Conservation (phyloP, 2,113 vertebrate species). For the Polypterus bichir region DNA sequence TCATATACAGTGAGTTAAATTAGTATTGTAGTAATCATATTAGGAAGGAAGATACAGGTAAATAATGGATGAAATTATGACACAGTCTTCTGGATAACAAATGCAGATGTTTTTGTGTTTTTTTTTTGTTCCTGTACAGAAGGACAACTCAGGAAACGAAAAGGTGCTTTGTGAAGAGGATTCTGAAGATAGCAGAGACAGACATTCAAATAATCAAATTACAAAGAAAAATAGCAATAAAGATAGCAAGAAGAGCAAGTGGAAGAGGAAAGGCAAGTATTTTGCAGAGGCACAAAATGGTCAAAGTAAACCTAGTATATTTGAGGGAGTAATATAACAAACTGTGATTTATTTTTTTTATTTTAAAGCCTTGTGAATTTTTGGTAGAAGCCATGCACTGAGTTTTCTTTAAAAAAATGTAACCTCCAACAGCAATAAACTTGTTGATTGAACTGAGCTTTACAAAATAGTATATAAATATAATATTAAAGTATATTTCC, state of each 20-base stretch:
- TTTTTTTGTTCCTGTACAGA: slow-evolving; percentile 43
- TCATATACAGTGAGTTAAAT: too few species aligned
- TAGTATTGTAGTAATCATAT: too few species aligned
- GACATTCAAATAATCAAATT: slow-evolving; percentile 66
- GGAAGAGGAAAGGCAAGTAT: slow-evolving; percentile 77
- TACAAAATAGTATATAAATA: neutral
- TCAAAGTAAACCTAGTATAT: too few species aligned
- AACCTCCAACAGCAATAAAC: neutral
- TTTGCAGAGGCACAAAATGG: too few species aligned
- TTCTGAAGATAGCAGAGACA: slow-evolving; percentile 82
- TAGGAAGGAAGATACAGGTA: too few species aligned
- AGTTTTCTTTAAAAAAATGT: too few species aligned
- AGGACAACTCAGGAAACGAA: slow-evolving; percentile 68
- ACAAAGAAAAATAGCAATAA: slow-evolving; percentile 53
- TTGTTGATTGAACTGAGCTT: neutral
- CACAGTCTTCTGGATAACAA: too few species aligned
- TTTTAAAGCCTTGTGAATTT: neutral
- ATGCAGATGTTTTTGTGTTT: neutral
- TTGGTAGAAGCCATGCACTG: neutral
- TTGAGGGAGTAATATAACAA: too few species aligned
- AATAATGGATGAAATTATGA: too few species aligned
- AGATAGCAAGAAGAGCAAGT: slow-evolving; percentile 66
- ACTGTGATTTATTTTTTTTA: neutral
- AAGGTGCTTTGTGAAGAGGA: slow-evolving; percentile 75
- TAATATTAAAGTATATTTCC: neutral